Conservation (phyloP, 2,797 vertebrate species). For the Acrossocheilus wenchowensis region DNA sequence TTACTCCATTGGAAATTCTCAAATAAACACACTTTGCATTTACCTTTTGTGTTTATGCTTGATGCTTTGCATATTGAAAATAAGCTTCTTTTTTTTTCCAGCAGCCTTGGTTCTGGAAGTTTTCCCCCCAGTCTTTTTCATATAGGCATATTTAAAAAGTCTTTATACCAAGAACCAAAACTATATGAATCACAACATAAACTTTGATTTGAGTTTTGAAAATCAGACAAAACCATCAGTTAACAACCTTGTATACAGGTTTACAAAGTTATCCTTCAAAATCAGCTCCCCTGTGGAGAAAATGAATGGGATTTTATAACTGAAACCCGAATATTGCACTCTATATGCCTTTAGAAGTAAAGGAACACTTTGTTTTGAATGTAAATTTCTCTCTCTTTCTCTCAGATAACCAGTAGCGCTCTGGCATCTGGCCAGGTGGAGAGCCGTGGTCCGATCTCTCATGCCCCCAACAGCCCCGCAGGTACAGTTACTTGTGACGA, state of each 20-base stretch:
- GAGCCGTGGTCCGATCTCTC: constrained; percentile 61
- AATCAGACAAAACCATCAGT: background rate
- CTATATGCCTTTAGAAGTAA: background rate
- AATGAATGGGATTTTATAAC: background rate
- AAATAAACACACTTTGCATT: background rate
- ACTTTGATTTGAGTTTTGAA: background rate
- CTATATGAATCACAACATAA: background rate
- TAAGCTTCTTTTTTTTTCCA: background rate
- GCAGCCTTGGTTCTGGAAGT: background rate
- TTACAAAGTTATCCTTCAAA: background rate
- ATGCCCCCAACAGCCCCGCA: constrained; percentile 65
- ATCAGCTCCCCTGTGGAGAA: background rate
- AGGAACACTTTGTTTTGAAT: constrained; percentile 11
- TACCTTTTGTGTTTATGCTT: background rate
- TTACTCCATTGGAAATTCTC: background rate
- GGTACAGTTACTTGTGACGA: constrained; percentile 59
- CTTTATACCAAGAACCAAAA: background rate
- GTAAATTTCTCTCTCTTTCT: constrained; percentile 10
- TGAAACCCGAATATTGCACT: background rate
- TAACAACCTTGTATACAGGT: background rate
- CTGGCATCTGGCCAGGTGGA: constrained; percentile 72
- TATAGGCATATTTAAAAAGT: background rate
- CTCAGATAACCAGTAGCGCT: constrained; percentile 62
- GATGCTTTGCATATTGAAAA: background rate
- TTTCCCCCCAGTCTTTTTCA: background rate